Conservation (phyloP, 2,888 invertebrate genomes). For the Aplocera efformata region DNA sequence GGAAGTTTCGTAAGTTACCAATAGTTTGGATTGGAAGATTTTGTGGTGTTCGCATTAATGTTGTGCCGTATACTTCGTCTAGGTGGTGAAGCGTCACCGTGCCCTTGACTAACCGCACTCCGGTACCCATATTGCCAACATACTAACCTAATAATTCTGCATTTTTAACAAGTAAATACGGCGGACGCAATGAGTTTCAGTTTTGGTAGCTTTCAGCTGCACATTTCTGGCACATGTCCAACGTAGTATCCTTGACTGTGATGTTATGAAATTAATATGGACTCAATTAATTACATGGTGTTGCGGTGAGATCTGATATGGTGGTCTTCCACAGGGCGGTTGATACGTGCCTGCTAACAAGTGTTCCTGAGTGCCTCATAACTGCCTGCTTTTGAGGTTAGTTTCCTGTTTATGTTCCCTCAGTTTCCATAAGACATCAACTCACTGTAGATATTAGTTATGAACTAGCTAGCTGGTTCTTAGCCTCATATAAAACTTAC, state of each 20-base stretch:
- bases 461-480: too few species aligned
- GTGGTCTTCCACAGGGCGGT: constrained; percentile 73
- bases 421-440: too few species aligned
- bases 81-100: constrained; percentile 26
- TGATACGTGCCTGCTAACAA: constrained; percentile 69
- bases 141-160: constrained; percentile 46
- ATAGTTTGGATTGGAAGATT: constrained; percentile 27
- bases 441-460: too few species aligned
- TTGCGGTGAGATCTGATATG: constrained; percentile 55
- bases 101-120: constrained; percentile 35
- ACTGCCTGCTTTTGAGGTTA: constrained; percentile 78
- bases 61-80: constrained; percentile 40
- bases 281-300: constrained; percentile 27
- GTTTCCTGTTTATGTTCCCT: constrained; percentile 45
- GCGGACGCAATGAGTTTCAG: constrained; percentile 60
- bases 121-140: constrained; percentile 34
- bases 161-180: constrained; percentile 33
- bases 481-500: too few species aligned
- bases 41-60: constrained; percentile 31
- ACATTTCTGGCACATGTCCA: constrained; percentile 68
- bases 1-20: constrained; percentile 64
- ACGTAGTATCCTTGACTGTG: constrained; percentile 70
- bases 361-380: constrained; percentile 73
- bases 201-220: constrained; percentile 60
- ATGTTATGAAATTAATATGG: constrained; percentile 47